Conservation (phyloP, 2,113 vertebrate genomes). For the Ptilonorhynchus violaceus region DNA sequence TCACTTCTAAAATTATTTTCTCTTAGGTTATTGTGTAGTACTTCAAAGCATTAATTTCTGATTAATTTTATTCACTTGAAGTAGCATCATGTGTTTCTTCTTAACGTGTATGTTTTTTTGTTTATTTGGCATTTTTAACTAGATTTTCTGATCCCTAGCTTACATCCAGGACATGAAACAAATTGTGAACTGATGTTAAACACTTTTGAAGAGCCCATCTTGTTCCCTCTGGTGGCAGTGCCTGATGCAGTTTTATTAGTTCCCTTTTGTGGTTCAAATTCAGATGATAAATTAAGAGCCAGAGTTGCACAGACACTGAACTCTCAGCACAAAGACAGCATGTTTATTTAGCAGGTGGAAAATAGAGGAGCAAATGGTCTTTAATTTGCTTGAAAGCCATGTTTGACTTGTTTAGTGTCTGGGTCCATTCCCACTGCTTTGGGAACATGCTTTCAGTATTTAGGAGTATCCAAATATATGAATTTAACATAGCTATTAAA, state of each 20-base stretch:
- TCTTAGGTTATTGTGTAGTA: background rate
- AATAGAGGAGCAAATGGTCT: background rate
- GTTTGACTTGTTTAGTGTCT: background rate
- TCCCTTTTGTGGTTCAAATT: background rate
- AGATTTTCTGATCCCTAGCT: background rate
- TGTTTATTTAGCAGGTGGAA: background rate
- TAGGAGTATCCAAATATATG: background rate
- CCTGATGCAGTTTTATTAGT: background rate
- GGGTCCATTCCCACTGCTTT: background rate
- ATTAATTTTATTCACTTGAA: background rate
- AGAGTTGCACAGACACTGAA: background rate
- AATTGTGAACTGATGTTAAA: background rate
- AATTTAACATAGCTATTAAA: background rate
- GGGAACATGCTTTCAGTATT: background rate
- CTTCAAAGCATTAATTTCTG: background rate
- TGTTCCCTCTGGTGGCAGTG: background rate
- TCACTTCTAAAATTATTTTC: background rate
- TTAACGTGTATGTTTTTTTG: background rate
- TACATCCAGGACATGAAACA: background rate
- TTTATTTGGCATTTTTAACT: background rate
- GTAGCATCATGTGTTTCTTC: background rate
- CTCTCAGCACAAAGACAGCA: background rate
- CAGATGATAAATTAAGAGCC: background rate
- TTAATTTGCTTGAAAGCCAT: background rate
- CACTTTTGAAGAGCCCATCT: background rate